Conservation (phyloP, 2,113 vertebrate species). For the Pandion haliaetus region DNA sequence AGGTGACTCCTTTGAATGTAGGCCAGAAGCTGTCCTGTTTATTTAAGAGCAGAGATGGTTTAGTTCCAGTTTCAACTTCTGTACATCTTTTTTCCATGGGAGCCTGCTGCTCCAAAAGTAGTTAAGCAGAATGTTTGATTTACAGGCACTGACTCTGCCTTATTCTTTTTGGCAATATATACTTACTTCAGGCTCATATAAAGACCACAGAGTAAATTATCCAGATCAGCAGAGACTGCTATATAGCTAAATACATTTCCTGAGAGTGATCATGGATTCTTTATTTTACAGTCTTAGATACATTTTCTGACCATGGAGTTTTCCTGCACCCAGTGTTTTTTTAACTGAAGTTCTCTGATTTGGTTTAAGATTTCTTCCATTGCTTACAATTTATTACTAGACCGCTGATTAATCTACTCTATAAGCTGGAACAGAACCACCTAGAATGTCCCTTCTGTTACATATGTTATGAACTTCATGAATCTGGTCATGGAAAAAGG, state of each 20-base stretch:
- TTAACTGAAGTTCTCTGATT: neutral
- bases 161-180: conserved; percentile 29
- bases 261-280: neutral
- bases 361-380: neutral
- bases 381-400: neutral
- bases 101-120: conserved; percentile 12
- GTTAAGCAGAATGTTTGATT: conserved; percentile 17
- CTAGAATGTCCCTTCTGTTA: neutral
- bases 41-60: neutral
- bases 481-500: neutral
- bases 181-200: neutral
- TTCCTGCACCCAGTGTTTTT: neutral
- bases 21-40: neutral
- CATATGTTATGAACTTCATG: neutral
- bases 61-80: neutral
- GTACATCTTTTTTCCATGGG: neutral
- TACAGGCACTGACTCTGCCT: neutral
- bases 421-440: neutral
- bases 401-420: neutral
- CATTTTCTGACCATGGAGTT: neutral
- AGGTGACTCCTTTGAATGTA: neutral
- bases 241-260: conserved; percentile 9
- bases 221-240: neutral
- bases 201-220: conserved; percentile 1
- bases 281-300: neutral